A percentile compares a stretch with the other conserved stretches of the same genome.
Conservation (phyloP, 2,888 invertebrate species). For the Aphidius colemani region DNA sequence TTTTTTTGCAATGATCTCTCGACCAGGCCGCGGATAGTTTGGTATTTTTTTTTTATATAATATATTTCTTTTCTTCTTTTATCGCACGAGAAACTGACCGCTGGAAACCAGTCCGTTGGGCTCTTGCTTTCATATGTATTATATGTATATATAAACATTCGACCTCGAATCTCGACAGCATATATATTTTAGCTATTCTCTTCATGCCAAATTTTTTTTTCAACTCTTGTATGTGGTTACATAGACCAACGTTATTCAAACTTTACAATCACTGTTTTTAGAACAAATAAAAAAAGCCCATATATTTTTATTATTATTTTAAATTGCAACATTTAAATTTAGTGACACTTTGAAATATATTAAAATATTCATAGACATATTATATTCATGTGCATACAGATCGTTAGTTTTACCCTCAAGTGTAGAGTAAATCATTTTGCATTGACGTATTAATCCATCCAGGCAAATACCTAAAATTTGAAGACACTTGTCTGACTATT, state of each 20-base stretch:
- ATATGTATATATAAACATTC: no score
- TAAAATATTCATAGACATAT: no score
- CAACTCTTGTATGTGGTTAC: no score
- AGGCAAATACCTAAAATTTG: neutral
- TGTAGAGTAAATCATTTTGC: conserved; percentile 8
- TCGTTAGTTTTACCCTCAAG: neutral
- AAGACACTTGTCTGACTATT: conserved; percentile 12
- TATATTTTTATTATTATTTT: neutral
- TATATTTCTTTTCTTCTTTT: no score
- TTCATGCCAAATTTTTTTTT: no score
- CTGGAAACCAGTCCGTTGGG: conserved; percentile 6
- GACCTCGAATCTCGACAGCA: no score
- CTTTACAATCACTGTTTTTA: no score
- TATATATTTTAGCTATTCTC: no score
- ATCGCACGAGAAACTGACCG: neutral
- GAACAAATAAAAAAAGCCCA: no score
- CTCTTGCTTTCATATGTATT: no score
- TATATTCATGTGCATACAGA: no score
- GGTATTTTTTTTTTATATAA: conserved; percentile 9
- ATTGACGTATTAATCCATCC: neutral
- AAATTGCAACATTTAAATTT: neutral
- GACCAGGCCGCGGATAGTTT: conserved; percentile 40
- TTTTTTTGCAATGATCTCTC: neutral
- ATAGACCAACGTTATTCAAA: no score
- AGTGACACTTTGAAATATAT: neutral